Base-by-base conservation (phyloP, 2,888 invertebrate genomes). In the Neria commutata region DNA sequence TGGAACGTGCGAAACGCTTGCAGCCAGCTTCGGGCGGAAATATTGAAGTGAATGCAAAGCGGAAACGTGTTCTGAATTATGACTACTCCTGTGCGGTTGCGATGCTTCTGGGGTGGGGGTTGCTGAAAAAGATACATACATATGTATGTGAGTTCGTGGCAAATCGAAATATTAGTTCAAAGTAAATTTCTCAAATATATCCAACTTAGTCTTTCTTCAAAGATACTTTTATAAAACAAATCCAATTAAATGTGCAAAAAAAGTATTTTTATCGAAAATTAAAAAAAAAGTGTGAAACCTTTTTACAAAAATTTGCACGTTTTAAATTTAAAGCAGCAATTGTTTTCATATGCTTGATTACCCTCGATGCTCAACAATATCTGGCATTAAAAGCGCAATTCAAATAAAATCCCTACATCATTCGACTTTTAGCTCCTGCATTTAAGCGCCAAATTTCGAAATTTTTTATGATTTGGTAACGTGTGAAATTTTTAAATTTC, bases 391-490 rank as follows among this genome's bases (percentile, higher is more conserved):
- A 52, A 55, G 54, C 57, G 53, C 72, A 72, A 76, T 75, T 75
- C 72, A 67, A 76, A 76, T 72, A 72, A 76, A 75, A 75, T 75
- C 75, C 75, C 76, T 76, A 70, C 73, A 76, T 76, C 76, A 74
- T 76, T 76, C 76, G 76, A 75, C 74, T 76, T 75, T 76, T 75
- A 73, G 73, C 75, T 75, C 70, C 69, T 75, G 67, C 71, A 69
- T 71, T 75, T 68, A 70, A 74, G 42, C 42, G 21, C 6, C 6
- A 8, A 6, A 6, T 29, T 29, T 29, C 42, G 19, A 3, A 42
- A 16, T 25, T 48, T 25, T 48, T 16, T 48, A 16, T 26, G 24
- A 3, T 48, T 16, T 48, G 48, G 26, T 16, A 14, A 47, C 25
- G 42, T 21, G 21, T 60, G 69, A 69, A 62, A 61, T 64, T 65